Base-by-base conservation (phyloP, 37 sponge, comb jelly and placozoan species). In the Diacarnus erythraeanus region DNA sequence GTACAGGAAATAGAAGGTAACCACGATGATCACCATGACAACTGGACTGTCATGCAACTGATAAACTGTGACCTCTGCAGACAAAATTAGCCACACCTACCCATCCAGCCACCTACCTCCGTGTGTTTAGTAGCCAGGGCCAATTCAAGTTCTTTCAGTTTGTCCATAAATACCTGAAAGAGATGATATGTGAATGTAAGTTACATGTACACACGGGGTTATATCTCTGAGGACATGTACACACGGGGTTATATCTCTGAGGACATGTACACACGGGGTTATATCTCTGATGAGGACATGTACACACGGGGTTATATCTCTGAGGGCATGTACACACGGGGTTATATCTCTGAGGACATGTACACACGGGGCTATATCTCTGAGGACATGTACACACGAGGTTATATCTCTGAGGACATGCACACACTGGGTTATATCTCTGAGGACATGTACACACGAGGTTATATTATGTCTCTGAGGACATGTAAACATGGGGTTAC, bases 141-240 rank as follows among this genome's bases (percentile, higher is more conserved):
- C 29, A 20, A 4, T 26, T 73, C 82, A 15, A 82, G 74, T 47
- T 64, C 63, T 27, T 73, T 44, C 42, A 82, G 37, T 31, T 82
- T 82, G 17, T 25, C 38, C 82, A 82, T 73, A 21, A 82, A 60
- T 65, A 66, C 80, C 80, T 79, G 59, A 15, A 10, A 27, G 33
- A 58, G 21, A 15, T n/a, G n/a, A n/a, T n/a, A n/a, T n/a, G n/a
- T n/a, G n/a, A n/a, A n/a, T n/a, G n/a, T n/a, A n/a, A n/a, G n/a
- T n/a, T n/a, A n/a, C n/a, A n/a, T n/a, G n/a, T n/a, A n/a, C 18
- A 69, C 37, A 36, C 6, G 36, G 70, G 6, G 5, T 63, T 6
- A 63, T 23, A 63, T 20, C 4, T 63, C 18, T 8, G 8, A 8
- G 31, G 51, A 12, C 6, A 15, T 12, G 6, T 12, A 47, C 51